Base-by-base conservation (phyloP, 2,888 invertebrate species). In the Graphium colonna region DNA sequence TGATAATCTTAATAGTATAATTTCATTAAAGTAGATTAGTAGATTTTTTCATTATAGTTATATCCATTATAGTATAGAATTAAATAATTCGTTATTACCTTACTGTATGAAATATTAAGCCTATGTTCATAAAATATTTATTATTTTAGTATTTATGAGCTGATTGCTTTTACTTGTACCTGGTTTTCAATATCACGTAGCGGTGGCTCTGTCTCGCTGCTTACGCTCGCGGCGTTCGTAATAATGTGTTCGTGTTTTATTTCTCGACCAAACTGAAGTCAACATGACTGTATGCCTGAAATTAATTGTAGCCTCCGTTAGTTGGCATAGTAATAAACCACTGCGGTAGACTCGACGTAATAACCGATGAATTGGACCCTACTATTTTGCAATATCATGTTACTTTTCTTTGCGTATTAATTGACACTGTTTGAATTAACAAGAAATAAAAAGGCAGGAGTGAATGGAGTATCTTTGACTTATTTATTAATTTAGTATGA, bases 231-330 rank as follows among this genome's bases (percentile, higher is more conserved):
- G 58, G 68, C 67, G 40, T 58, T 26, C 66, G 71, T 71, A 60
- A 63, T 64, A 69, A 65, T 67, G 67, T 72, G 71, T 73, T 73
- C 73, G 69, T 73, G 71, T 75, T 76, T 73, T 75, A 77, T 78
- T 74, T 75, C 70, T 49, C 64, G 61, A 64, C 71, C 69, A 65
- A 71, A 77, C 73, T 73, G 68, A 61, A 75, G 75, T 74, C 67
- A 70, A 73, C 72, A 77, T 69, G 56, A 63, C 71, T 69, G 69
- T 75, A 75, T 74, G 76, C 71, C 75, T 70, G 73, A 75, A 77
- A 78, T 79, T 78, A 79, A 79, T 79, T 78, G 74, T 74, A 74
- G 68, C 74, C 69, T 71, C 73, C 76, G 73, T 74, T 77, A 75
- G 76, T 75, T 76, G 73, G 73, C 67, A 72, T 62, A 58, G 71